phyloP scores from a whole-genome alignment of 2,797 vertebrate genomes.

The Scyliorhinus canicula region DNA sequence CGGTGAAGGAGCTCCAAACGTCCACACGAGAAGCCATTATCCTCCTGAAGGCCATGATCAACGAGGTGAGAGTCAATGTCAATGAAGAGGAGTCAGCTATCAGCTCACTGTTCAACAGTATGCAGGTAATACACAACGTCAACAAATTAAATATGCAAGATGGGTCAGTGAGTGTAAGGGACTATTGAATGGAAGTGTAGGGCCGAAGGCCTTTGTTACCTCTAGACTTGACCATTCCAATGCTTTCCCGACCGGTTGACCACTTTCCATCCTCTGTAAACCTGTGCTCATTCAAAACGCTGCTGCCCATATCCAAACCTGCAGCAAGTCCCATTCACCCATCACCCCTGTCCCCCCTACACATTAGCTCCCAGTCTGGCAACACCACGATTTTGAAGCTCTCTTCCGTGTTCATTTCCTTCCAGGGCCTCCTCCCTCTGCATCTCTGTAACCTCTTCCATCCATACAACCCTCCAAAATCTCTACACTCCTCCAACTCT shows the following conservation, averaged over 20 bases:
- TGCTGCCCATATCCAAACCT: too few relatives aligned
- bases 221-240: neutral
- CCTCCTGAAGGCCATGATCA: conserved; percentile 82
- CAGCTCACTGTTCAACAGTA: conserved; percentile 74
- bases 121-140: conserved; percentile 56
- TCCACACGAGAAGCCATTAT: conserved; percentile 78
- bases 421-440: neutral
- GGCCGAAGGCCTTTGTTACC: neutral
- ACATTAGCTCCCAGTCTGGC: neutral
- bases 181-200: neutral
- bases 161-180: neutral
- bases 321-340: neutral
- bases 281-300: neutral
- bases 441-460: neutral
- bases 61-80: conserved; percentile 81
- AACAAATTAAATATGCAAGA: neutral
- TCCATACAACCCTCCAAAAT: neutral
- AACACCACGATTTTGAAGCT: neutral
- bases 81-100: conserved; percentile 82
- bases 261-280: neutral
- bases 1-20: conserved; percentile 74
- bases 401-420: neutral
- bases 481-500: neutral
- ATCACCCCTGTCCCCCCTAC: neutral
- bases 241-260: neutral